phyloP scores from a whole-genome alignment of 2,888 invertebrate genomes.

The Quadroppia sp. region DNA sequence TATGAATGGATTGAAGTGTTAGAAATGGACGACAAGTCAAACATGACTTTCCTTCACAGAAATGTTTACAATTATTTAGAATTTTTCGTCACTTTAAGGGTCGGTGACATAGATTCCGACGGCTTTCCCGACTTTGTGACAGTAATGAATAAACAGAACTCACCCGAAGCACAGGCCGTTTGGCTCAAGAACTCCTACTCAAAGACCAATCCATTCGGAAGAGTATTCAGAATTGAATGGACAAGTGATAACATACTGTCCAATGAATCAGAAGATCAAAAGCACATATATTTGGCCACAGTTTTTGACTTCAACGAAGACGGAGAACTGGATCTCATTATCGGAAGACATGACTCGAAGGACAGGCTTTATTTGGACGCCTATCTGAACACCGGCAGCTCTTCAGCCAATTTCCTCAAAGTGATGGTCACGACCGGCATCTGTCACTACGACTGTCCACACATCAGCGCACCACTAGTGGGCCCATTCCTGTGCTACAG shows the following conservation, averaged over 20 bases:
- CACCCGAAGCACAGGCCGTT: constrained; percentile 59
- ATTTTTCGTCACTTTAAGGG: constrained; percentile 62
- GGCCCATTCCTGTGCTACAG: constrained; percentile 81
- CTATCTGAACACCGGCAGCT: constrained; percentile 65
- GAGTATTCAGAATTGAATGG: constrained; percentile 56
- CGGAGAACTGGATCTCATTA: constrained; percentile 72
- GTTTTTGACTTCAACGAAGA: constrained; percentile 93
- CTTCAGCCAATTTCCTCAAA: constrained; percentile 93
- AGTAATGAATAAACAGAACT: constrained; percentile 58
- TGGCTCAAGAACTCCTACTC: constrained; percentile 75
- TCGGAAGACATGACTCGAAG: constrained; percentile 51
- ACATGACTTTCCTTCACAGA: neutral
- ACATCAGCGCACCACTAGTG: constrained; percentile 71
- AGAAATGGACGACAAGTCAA: neutral
- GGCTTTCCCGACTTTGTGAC: constrained; percentile 88
- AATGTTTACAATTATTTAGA: constrained; percentile 51
- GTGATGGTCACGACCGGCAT: constrained; percentile 79
- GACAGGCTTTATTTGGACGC: constrained; percentile 51
- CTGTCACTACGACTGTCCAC: constrained; percentile 50
- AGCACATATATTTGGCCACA: constrained; percentile 63
- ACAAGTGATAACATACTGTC: constrained; percentile 67
- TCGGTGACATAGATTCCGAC: constrained; percentile 92
- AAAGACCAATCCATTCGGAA: constrained; percentile 61
- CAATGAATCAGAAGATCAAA: constrained; percentile 48
- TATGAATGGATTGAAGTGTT: constrained; percentile 7